Evolutionary conservation across 2,888 invertebrate species (phyloP), one percentile per base, ranked within the genome.

Genomic region (Tipula unca): DNA sequence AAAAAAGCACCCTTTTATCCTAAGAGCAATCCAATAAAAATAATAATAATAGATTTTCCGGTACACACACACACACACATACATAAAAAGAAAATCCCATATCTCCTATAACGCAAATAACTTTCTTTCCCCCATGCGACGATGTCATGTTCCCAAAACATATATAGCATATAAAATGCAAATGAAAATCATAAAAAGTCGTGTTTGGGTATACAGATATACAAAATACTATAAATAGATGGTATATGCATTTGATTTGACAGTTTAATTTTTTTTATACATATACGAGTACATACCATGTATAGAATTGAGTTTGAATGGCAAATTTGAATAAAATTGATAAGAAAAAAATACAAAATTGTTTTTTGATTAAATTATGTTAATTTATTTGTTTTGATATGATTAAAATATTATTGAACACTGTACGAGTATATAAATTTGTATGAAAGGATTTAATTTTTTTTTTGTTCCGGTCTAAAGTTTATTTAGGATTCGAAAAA

Each of bases 21-120:
- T 69, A 25, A 69, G 69, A 69, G 69, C 69, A 69, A 69, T 69
- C 69, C 69, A 69, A 69, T 69, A 69, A 69, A 69, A 69, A 69
- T 69, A 69, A 20, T 17, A 48, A 48, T 48, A 48, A 48, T 48
- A 69, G 69, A 69, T 69, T 69, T 69, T 13, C 25, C 25, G 25
- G 25, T 2, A 69, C 8, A 54, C 14, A 48, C 13, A 48, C n/a
- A n/a, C 0, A n/a, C 48, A 48, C n/a, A 17, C 25, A 48, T 2
- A n/a, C 4, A 48, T n/a, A 48, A 4, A 17, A 48, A 10, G 3
- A 48, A 48, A 48, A 48, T 3, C n/a, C n/a, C 8, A 69, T n/a
- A n/a, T n/a, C n/a, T n/a, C 5, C 32, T 32, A 69, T 10, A 25
- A 69, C 20, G 25, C 48, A 48, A 48, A 13, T 2, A 48, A 69